Evolutionary conservation across 2,113 vertebrate genomes (phyloP).

Genomic region (Sialia sialis): DNA sequence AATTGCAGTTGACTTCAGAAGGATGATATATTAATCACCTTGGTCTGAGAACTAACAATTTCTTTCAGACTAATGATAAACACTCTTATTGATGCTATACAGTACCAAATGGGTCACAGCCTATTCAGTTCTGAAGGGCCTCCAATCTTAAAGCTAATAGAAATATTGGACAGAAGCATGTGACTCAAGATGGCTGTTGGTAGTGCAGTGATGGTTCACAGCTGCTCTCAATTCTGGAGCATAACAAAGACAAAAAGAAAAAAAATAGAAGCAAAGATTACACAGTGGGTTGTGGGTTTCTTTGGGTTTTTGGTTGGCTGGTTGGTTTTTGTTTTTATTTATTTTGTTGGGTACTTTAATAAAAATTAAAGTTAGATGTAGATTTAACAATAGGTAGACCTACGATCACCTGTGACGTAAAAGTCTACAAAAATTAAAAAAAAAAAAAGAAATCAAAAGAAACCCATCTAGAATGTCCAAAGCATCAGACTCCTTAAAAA

Average conservation of each 20-base stretch:
- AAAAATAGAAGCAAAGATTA: neutral
- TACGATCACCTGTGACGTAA: neutral
- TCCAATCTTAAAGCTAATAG: neutral
- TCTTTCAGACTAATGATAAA: neutral
- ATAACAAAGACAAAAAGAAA: neutral
- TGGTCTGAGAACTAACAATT: neutral
- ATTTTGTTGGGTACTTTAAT: fast-evolving
- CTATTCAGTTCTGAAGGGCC: neutral
- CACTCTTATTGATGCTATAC: neutral
- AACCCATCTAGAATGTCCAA: neutral
- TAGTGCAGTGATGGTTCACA: neutral
- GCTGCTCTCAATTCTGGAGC: neutral
- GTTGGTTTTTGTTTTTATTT: neutral
- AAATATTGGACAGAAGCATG: neutral
- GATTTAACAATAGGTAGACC: neutral
- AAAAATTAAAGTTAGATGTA: neutral
- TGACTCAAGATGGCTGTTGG: neutral
- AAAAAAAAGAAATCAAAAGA: neutral
- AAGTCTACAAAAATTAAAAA: fast-evolving
- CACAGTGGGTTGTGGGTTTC: fast-evolving
- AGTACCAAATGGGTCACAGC: neutral
- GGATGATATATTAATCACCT: neutral
- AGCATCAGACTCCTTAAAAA: neutral
- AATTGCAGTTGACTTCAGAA: neutral
- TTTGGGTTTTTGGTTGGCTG: neutral